Evolutionary conservation across 2,113 vertebrate genomes (phyloP), one percentile per base, ranked within the genome.

Genomic region (Chunga burmeisteri): DNA sequence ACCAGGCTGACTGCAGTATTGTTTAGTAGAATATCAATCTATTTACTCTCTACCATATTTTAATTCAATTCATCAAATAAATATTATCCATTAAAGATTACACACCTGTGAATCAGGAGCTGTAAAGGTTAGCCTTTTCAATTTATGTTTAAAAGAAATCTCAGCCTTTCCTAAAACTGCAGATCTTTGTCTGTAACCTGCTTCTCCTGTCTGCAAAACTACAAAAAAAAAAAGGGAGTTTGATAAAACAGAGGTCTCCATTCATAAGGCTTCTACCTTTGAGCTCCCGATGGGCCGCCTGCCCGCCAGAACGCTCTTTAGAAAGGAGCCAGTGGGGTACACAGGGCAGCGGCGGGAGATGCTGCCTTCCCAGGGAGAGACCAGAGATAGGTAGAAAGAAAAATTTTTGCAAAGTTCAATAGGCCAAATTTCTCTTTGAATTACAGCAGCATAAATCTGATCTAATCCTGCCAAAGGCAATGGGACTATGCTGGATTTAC

Each of bases 61-160:
- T 90, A 90, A 92, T 96, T 94, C 40, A 86, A 75, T 94, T 91
- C 56, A 26, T 90, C 86, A 95, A 72, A 95, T 81, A 92, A 88
- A 74, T 93, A 92, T 90, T 88, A 91, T 46, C 83, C 52, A 68
- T 81, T 88, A 70, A 92, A 92, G 67, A 96, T 92, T 86, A 85
- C 6, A 1, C 73, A 95, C 40, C 68, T 72, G 46, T 59, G 80
- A 89, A 92, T 81, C 85, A 84, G 86, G 90, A 94, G 38, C 55
- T 93, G 67, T 84, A 94, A 96, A 96, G 85, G 92, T 95, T 95
- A 97, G 40, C 26, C 47, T 68, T 92, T 95, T 91, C 68, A 90
- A 88, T 68, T 93, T 83, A 74, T 40, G 42, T 86, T 81, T 90
- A 81, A 95, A 89, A 88, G 55, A 82, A 96, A 85, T 44, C 53